phyloP scores from a whole-genome alignment of 2,113 vertebrate genomes.

The Noturus placidus region DNA sequence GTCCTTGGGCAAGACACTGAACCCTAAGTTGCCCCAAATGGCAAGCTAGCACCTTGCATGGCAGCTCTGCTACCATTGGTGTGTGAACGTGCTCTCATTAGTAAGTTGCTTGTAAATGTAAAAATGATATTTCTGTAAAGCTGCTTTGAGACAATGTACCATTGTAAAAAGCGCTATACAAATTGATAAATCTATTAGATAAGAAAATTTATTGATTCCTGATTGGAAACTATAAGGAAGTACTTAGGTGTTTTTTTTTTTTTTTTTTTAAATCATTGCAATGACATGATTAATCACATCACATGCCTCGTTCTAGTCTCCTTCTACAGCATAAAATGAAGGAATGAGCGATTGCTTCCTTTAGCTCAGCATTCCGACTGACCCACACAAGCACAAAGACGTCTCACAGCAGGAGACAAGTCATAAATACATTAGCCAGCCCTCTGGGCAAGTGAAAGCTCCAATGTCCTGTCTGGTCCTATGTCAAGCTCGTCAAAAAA shows the following conservation, averaged over 20 bases:
- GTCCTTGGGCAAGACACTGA: too few relatives aligned
- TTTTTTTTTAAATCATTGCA: background rate
- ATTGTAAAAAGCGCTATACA: too few relatives aligned
- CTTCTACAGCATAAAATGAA: background rate
- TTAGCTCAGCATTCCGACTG: background rate
- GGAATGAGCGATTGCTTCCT: constrained; percentile 4
- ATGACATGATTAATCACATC: background rate
- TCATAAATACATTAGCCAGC: background rate
- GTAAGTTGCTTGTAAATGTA: too few relatives aligned
- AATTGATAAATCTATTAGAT: too few relatives aligned
- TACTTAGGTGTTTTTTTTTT: background rate
- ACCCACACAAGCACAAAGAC: constrained; percentile 28
- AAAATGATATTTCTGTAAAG: too few relatives aligned
- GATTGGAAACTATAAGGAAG: background rate
- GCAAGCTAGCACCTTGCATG: too few relatives aligned
- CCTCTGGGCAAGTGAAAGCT: background rate
- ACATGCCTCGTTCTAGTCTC: background rate
- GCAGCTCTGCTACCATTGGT: too few relatives aligned
- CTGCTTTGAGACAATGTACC: too few relatives aligned
- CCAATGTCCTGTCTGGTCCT: background rate
- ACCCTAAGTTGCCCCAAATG: too few relatives aligned
- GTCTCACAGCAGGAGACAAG: background rate
- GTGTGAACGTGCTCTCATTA: too few relatives aligned
- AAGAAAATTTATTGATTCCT: background rate
- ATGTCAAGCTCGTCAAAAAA: background rate